Percentiles rank a stretch among this genome's conserved stretches.
Evolutionary conservation across 2,797 vertebrate genomes (phyloP).

Genomic region (Acrossocheilus wenchowensis): DNA sequence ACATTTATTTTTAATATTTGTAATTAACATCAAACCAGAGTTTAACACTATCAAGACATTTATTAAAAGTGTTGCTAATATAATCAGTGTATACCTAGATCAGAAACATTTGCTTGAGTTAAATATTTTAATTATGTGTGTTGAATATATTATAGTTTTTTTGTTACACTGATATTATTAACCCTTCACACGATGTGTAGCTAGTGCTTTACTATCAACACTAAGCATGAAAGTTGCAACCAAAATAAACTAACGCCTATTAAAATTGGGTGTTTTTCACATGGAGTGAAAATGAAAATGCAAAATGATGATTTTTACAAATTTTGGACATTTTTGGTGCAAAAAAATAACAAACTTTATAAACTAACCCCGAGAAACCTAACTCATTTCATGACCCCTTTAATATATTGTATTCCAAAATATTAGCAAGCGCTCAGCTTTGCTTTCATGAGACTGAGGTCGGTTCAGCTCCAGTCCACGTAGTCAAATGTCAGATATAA

Average conservation of each 20-base stretch:
- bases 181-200: background rate
- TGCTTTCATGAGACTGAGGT: background rate
- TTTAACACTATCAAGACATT: background rate
- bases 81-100: background rate
- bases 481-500: constrained; percentile 48
- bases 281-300: background rate
- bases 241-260: background rate
- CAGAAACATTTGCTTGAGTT: background rate
- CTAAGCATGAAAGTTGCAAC: background rate
- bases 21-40: background rate
- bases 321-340: background rate
- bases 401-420: background rate
- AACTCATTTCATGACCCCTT: background rate
- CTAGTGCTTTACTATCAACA: background rate
- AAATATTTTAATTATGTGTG: background rate
- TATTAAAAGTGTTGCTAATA: background rate
- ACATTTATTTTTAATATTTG: background rate
- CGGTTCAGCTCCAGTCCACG: constrained; percentile 13
- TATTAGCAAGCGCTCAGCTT: background rate
- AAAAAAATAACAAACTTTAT: background rate
- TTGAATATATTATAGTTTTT: background rate
- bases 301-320: background rate
- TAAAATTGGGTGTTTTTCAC: background rate
- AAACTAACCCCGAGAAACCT: background rate
- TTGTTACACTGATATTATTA: background rate